These are phyloP conservation scores for Pseudorhombus dupliciocellatus DNA, from an alignment of 2,113 vertebrate genomes.

Conservation along the genomic window DNA sequence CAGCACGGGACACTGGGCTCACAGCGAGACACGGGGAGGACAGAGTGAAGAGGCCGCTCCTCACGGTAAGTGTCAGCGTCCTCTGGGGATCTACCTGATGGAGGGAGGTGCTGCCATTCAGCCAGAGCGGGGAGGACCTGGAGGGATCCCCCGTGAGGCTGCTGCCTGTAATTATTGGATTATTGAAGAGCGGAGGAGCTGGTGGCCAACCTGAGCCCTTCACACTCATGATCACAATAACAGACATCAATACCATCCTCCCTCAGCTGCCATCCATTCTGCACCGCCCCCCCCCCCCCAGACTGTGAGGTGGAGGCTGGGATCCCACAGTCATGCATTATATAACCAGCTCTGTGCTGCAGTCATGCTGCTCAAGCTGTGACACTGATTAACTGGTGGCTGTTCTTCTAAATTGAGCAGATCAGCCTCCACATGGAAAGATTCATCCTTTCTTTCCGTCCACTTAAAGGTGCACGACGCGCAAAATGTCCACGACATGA, in stretches of 20 bases:
- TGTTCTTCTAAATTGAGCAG: conserved; percentile 61
- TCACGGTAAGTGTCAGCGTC: neutral
- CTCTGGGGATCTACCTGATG: conserved; percentile 1
- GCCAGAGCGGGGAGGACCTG: neutral
- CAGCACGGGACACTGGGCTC: too few relatives aligned
- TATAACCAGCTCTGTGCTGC: conserved; percentile 67
- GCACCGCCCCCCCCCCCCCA: conserved; percentile 11
- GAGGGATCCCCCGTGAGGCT: conserved; percentile 39
- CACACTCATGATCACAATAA: conserved; percentile 63
- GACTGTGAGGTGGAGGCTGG: conserved; percentile 67
- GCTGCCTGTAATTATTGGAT: conserved; percentile 63
- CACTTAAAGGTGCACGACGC: conserved; percentile 28
- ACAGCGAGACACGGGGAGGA: too few relatives aligned
- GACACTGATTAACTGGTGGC: conserved; percentile 68
- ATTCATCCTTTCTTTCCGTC: conserved; percentile 29
- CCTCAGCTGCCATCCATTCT: conserved; percentile 48
- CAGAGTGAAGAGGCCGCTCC: neutral
- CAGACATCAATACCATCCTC: conserved; percentile 53
- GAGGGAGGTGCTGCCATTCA: too few relatives aligned
- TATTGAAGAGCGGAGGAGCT: conserved; percentile 61
- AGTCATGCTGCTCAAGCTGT: conserved; percentile 65
- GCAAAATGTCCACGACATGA: too few relatives aligned
- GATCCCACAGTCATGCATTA: conserved; percentile 73
- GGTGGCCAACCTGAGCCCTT: conserved; percentile 52
- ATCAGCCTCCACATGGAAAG: conserved; percentile 56